Evolutionary conservation across 2,797 vertebrate genomes (phyloP).

Genomic region (Epinephelus malabaricus): DNA sequence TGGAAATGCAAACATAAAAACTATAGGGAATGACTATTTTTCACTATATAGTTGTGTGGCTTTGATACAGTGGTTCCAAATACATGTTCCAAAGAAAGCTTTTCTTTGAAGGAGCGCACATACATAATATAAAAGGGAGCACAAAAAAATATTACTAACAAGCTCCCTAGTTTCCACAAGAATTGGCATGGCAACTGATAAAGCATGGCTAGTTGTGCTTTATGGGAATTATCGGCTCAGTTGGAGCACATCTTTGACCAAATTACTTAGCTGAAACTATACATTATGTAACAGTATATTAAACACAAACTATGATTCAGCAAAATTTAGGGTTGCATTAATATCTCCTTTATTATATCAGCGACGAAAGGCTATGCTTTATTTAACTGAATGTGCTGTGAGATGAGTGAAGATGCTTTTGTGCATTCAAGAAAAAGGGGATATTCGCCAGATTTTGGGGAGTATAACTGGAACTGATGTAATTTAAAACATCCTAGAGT

Average conservation of each 20-base stretch:
- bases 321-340: constrained; percentile 50
- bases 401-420: constrained; percentile 34
- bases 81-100: constrained; percentile 21
- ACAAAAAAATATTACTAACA: constrained; percentile 37
- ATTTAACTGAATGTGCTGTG: constrained; percentile 39
- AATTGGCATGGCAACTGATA: constrained; percentile 58
- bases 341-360: constrained; percentile 44
- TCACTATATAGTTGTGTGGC: not conserved
- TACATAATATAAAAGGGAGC: constrained; percentile 25
- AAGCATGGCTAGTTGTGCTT: constrained; percentile 68
- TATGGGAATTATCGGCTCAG: constrained; percentile 67
- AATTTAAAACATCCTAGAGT: constrained; percentile 45
- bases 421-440: constrained; percentile 31
- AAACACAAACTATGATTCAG: constrained; percentile 68
- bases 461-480: constrained; percentile 30
- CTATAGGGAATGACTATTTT: not conserved
- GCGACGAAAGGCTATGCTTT: constrained; percentile 43
- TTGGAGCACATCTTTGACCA: constrained; percentile 65
- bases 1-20: not conserved
- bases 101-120: constrained; percentile 36
- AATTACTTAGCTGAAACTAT: constrained; percentile 63
- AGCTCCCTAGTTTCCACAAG: constrained; percentile 42
- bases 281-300: constrained; percentile 65
- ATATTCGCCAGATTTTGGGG: constrained; percentile 31
- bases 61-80: constrained; percentile 26